phyloP scores from a whole-genome alignment of 2,113 vertebrate genomes.

The Chionis minor region DNA sequence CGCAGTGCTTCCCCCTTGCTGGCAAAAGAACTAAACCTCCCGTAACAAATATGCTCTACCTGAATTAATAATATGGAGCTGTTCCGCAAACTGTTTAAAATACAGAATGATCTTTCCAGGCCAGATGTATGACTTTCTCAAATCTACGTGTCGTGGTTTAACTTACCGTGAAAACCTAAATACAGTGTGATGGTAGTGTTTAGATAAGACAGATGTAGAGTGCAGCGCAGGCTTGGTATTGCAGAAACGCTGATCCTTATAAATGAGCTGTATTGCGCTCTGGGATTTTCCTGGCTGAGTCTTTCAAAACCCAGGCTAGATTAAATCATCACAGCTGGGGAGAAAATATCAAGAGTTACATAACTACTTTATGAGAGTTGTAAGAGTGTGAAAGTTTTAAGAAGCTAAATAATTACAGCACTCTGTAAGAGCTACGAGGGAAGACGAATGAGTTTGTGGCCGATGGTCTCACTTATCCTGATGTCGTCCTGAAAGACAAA shows the following conservation, averaged over 20 bases:
- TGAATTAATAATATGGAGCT: conserved; percentile 14
- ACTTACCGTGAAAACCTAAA: conserved; percentile 60
- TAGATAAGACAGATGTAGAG: conserved; percentile 64
- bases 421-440: not conserved
- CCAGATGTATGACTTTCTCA: conserved; percentile 38
- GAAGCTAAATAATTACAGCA: conserved; percentile 50
- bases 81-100: conserved; percentile 8
- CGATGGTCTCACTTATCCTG: not conserved
- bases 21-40: not conserved
- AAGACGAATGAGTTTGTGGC: conserved; percentile 16
- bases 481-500: not conserved
- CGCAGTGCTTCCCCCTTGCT: not conserved
- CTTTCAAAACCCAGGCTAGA: conserved; percentile 55
- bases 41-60: not conserved
- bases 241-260: conserved; percentile 47
- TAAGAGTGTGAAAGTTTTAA: conserved; percentile 55
- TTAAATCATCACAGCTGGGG: conserved; percentile 71
- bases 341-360: conserved; percentile 64
- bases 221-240: not conserved
- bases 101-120: conserved; percentile 32
- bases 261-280: conserved; percentile 53
- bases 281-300: conserved; percentile 58
- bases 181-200: conserved; percentile 65
- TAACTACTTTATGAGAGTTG: conserved; percentile 52
- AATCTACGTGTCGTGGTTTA: conserved; percentile 39